Base-by-base conservation (phyloP, 2,888 invertebrate species). In the Carterocephalus palaemon region DNA sequence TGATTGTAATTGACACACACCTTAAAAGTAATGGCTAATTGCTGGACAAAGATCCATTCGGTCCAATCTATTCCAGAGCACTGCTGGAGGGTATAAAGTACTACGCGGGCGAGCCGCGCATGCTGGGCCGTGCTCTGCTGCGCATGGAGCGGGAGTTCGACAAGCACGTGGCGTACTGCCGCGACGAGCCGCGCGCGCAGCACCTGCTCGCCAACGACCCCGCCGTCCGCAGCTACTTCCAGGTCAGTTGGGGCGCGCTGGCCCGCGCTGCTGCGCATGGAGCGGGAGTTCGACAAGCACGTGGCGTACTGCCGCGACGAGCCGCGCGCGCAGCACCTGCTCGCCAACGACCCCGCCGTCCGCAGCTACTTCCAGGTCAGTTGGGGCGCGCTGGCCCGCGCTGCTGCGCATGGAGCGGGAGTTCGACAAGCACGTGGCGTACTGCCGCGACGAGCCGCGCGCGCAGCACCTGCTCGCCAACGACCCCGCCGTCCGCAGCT, bases 231-330 rank as follows among this genome's bases (percentile, higher is more conserved):
- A 92, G 93, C 58, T 95, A 92, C 79, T 96, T 95, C 73, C 93
- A 95, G 89, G 96, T 95, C 2, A 62, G 65, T 56, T n/a, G 4
- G 95, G n/a, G 91, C 47, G 92, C 95, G 89, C 89, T 97, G 49
- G 97, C 96, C 2, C 94, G 95, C 68, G 95, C 96, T 10, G 67
- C 84, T 97, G 32, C 89, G 97, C 60, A 88, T 97, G 89, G 97
- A 97, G 88, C 89, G 96, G 38, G 97, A 97, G 83, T 97, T 97
- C 73, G 97, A 97, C 85, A 95, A 95, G 69, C 97, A 97, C 77
- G 96, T 96, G 33, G 91, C 92, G 43, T 97, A 96, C 81, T 96
- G 95, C 75, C 91, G 92, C 69, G 94, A 95, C 72, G 95, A 96
- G 76, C 94, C 95, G 2, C 79, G 90, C 22, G 95, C 96, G 12